Evolutionary conservation across 1,140 invertebrate species (phyloP).

Genomic region (Bombus breviceps): DNA sequence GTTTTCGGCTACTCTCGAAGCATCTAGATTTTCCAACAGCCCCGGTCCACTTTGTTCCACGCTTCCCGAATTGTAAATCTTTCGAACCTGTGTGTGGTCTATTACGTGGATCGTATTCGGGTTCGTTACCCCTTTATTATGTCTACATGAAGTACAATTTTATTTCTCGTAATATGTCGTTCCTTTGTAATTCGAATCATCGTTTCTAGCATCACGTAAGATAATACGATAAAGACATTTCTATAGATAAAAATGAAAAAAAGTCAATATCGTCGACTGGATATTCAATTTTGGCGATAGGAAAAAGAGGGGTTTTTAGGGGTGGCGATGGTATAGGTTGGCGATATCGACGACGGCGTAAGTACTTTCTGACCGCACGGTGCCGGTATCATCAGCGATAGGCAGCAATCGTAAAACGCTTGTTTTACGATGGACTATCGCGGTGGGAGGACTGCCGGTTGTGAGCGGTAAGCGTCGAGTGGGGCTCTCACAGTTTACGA

Average conservation of each 20-base stretch:
- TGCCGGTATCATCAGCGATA: constrained; percentile 78
- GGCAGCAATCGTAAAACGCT: constrained; percentile 81
- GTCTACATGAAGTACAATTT: not conserved
- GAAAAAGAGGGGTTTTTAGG: constrained; percentile 29
- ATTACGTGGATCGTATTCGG: not conserved
- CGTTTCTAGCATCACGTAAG: no score
- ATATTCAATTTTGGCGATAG: not conserved
- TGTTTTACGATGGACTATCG: constrained; percentile 78
- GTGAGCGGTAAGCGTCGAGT: constrained; percentile 60
- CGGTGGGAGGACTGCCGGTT: constrained; percentile 62
- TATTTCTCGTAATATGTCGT: no score
- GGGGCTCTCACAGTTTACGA: constrained; percentile 80
- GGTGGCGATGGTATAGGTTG: constrained; percentile 43
- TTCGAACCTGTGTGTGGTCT: not conserved
- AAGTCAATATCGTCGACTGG: not conserved
- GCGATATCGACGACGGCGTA: constrained; percentile 42
- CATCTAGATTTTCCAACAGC: not conserved
- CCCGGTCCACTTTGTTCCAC: not conserved
- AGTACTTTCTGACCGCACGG: constrained; percentile 57
- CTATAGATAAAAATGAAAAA: not conserved
- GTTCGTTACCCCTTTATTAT: not conserved
- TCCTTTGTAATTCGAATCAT: no score
- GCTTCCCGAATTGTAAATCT: not conserved
- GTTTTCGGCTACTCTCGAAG: not conserved
- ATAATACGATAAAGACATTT: not conserved